These are phyloP conservation scores for Drosophila lini DNA, from an alignment of 1,140 invertebrate genomes.

Conservation along the genomic window DNA sequence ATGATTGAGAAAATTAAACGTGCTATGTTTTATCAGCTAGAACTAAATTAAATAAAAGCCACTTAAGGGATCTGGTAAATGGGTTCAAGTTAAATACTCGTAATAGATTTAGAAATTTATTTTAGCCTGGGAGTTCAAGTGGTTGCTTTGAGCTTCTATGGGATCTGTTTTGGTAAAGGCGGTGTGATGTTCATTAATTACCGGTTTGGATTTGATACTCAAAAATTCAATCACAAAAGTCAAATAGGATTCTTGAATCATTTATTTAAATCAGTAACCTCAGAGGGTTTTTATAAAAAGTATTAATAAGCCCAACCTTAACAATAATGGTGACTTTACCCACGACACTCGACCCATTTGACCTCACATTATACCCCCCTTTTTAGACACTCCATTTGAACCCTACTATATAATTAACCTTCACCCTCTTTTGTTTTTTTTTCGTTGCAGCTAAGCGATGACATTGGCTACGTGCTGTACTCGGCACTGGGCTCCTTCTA, in stretches of 20 bases:
- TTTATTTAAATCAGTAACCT: neutral
- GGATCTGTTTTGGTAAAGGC: fast-evolving
- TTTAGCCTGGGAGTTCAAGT: neutral
- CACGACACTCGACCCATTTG: constrained; percentile 6
- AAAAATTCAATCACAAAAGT: too few species aligned
- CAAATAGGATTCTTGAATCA: neutral
- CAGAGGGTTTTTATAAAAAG: neutral
- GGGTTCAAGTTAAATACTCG: neutral
- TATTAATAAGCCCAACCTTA: neutral
- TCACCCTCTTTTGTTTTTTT: constrained; percentile 1
- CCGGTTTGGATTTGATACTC: neutral
- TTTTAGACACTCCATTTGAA: constrained; percentile 7
- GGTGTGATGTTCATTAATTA: neutral
- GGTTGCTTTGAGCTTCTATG: too few species aligned
- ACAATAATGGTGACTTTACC: neutral
- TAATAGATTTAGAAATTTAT: neutral
- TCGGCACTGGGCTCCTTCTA: constrained; percentile 99
- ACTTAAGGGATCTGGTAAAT: constrained; percentile 3
- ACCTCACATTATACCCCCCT: constrained; percentile 2
- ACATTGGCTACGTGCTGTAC: constrained; percentile 98
- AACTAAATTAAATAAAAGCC: constrained; percentile 1
- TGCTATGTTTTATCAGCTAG: neutral
- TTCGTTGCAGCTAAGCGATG: constrained; percentile 92
- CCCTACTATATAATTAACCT: constrained; percentile 33
- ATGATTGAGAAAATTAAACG: constrained; percentile 1